These are phyloP conservation scores for Cerastis leucographa DNA, from an alignment of 2,888 invertebrate genomes.

Conservation along the genomic window DNA sequence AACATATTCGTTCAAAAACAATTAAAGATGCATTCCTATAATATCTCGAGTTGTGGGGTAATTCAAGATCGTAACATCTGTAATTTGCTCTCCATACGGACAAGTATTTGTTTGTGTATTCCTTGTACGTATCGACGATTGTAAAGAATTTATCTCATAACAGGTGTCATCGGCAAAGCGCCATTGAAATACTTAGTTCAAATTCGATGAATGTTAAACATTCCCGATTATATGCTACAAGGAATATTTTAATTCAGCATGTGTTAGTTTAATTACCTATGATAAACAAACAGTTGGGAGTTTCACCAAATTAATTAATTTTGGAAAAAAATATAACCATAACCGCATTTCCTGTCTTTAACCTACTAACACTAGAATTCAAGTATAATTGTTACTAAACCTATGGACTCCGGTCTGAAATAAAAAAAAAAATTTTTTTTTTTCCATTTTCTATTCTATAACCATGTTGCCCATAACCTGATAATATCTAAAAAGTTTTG, in stretches of 20 bases:
- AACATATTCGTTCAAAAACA: slow-evolving; percentile 37
- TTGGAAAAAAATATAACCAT: background rate
- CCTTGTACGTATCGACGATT: slow-evolving; percentile 24
- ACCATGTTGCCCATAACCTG: background rate
- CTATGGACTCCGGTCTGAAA: too few species aligned
- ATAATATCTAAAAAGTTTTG: background rate
- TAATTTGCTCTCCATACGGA: slow-evolving; percentile 36
- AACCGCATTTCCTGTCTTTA: too few species aligned
- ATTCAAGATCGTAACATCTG: slow-evolving; percentile 40
- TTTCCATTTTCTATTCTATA: too few species aligned
- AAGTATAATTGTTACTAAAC: too few species aligned
- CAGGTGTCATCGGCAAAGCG: slow-evolving; percentile 19
- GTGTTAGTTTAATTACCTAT: background rate
- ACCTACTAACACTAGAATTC: too few species aligned
- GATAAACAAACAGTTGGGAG: background rate
- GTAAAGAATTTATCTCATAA: slow-evolving; percentile 21
- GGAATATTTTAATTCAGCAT: background rate
- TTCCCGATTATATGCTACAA: slow-evolving; percentile 1
- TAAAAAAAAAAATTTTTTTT: too few species aligned
- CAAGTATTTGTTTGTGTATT: slow-evolving; percentile 17
- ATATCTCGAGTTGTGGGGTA: slow-evolving; percentile 25
- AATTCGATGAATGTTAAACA: background rate
- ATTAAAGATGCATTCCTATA: slow-evolving; percentile 42
- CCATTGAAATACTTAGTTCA: slow-evolving; percentile 21
- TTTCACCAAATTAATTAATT: background rate